Evolutionary conservation across 2,888 invertebrate species (phyloP), one percentile per base, ranked within the genome.

Genomic region (Folsomia manolachei): DNA sequence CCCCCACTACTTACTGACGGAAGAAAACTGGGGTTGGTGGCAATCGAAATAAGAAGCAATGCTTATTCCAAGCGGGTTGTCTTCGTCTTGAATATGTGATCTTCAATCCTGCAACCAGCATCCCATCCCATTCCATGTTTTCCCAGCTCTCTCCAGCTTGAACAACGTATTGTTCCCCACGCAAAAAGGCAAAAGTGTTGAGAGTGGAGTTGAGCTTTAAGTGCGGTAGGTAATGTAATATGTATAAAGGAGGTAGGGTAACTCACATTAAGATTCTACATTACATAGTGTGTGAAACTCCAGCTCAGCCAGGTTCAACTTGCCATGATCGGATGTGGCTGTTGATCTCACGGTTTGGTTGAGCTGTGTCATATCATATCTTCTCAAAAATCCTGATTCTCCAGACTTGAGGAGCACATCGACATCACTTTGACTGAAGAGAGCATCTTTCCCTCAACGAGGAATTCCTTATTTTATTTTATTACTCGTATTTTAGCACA

Each of bases 401-500:
- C 14, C 39, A 39, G 39, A 39, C 39, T 14, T n/a, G n/a, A n/a
- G n/a, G n/a, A n/a, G n/a, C n/a, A n/a, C n/a, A n/a, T n/a, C n/a
- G n/a, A n/a, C 39, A 9, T 39, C 39, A 39, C 39, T 39, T 39
- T 39, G 39, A 14, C 39, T 39, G 39, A 39, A 39, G 39, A 39
- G 39, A 39, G 7, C 63, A 63, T 51, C 72, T 72, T 63, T 68
- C 68, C 72, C 77, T 71, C 72, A 74, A 79, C 75, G 76, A 76
- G 76, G 77, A 79, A 79, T 80, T 80, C 80, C 80, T 80, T 79
- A 80, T 80, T 80, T 80, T 80, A 80, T 80, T 80, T 80, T 80
- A 80, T 80, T 80, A 80, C 78, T 76, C 74, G 77, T 78, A 79
- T 77, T 77, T 80, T 78, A n/a, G 73, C 80, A 78, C 80, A 80